Base-by-base conservation (phyloP, 2,113 vertebrate species). In the Sphyrna mokarran region DNA sequence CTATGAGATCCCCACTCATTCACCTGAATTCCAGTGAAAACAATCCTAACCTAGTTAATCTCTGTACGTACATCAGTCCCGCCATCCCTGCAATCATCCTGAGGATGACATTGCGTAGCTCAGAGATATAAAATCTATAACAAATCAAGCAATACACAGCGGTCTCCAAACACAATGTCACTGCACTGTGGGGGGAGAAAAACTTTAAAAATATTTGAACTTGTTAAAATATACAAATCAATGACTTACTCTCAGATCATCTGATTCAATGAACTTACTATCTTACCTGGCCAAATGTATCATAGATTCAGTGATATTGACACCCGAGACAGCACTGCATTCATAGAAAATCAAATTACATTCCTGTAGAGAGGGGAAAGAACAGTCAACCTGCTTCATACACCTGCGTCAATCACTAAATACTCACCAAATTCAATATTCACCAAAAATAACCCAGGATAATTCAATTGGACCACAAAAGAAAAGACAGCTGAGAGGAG, bases 321-420 rank as follows among this genome's bases (percentile, higher is more conserved):
- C 97, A 48, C 98, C 98, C 0, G 98, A 98, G 96, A 96, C 98
- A 58, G 98, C 98, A 22, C 99, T 99, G 98, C 98, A 98, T 97
- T 99, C 98, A 26, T 97, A 98, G 97, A 99, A 99, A 96, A 98
- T 98, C 96, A 99, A 96, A 80, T 96, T 97, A 95, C 97, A 98
- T 66, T 98, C 98, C 99, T 99, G 94, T 23, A 96, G 96, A 96
- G 96, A 83, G 96, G 86, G 96, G 78, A 86, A 8, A 72, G 1
- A 80, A 26, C 11, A 94, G 23, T 48, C 1, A 91, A 63, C 29
- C 87, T n/a, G 58, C 87, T n/a, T 61, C 61, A 20, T 4, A n/a
- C 20, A 8, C 18, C 18, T 83, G 37, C 20, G 37, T 40, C 37
- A 7, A 40, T 83, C 43, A 83, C 37, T 83, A 40, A 83, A 43